phyloP scores from a whole-genome alignment of 2,797 vertebrate species.

The Acrossocheilus wenchowensis region DNA sequence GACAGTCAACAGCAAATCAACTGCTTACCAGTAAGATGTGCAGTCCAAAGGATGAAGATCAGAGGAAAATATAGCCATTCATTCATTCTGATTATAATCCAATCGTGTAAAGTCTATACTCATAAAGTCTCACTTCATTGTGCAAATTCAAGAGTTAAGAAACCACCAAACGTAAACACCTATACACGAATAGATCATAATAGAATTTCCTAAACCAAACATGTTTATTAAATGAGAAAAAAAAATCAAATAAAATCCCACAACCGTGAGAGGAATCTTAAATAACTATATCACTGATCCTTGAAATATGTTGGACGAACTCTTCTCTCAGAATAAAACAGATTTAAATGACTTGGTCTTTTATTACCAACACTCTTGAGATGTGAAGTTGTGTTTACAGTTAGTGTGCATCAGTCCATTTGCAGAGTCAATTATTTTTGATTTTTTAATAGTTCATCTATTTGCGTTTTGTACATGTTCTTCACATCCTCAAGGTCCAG shows the following conservation, averaged over 20 bases:
- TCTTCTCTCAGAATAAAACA: slow-evolving; percentile 26
- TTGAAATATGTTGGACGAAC: slow-evolving; percentile 7
- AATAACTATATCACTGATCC: slow-evolving; percentile 37
- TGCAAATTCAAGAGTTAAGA: slow-evolving; percentile 50
- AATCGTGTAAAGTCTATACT: neutral
- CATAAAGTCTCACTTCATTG: slow-evolving; percentile 10
- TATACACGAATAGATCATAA: slow-evolving; percentile 13
- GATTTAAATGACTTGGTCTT: slow-evolving; percentile 4
- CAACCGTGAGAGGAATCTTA: slow-evolving; percentile 40
- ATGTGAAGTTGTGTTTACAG: slow-evolving; percentile 17
- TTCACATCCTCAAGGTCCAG: slow-evolving; percentile 98
- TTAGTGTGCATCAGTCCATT: neutral
- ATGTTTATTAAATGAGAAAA: slow-evolving; percentile 6
- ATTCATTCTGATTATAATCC: neutral
- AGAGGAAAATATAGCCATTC: neutral
- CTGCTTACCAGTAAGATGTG: neutral
- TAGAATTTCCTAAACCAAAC: slow-evolving; percentile 13
- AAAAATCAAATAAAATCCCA: slow-evolving; percentile 15
- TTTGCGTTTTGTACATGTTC: slow-evolving; percentile 98
- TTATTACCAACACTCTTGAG: neutral
- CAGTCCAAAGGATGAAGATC: slow-evolving; percentile 17
- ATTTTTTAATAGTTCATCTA: slow-evolving; percentile 92
- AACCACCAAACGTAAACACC: neutral
- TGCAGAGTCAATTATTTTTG: slow-evolving; percentile 73
- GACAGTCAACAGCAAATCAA: neutral